Evolutionary conservation across 2,113 vertebrate species (phyloP).

Genomic region (Odontophorus gujanensis): DNA sequence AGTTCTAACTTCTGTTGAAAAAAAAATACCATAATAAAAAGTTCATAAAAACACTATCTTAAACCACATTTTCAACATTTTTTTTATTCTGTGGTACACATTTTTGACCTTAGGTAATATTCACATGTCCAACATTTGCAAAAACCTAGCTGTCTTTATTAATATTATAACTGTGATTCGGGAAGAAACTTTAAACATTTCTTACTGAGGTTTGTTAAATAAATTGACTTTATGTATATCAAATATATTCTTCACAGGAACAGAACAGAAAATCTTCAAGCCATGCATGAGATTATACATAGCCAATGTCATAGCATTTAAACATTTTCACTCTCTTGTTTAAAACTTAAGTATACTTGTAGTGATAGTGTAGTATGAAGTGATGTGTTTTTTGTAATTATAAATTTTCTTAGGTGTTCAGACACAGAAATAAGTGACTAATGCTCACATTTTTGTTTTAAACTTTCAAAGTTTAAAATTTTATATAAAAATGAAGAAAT

Average conservation of each 20-base stretch:
- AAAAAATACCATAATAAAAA: not conserved
- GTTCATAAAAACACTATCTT: no score
- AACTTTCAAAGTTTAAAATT: not conserved
- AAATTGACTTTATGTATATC: not conserved
- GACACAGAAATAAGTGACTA: not conserved
- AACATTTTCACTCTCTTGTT: not conserved
- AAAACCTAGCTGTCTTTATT: not conserved
- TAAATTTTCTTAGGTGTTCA: not conserved
- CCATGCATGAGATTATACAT: accelerated
- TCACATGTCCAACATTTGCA: not conserved
- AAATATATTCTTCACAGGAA: not conserved
- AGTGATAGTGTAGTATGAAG: not conserved
- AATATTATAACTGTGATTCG: not conserved
- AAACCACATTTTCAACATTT: not conserved
- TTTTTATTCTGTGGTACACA: not conserved
- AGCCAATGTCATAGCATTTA: not conserved
- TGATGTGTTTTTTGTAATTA: not conserved
- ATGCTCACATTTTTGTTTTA: not conserved
- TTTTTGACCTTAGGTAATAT: not conserved
- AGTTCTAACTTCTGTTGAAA: not conserved
- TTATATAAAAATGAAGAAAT: not conserved
- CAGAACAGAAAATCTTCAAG: not conserved
- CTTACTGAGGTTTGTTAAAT: not conserved
- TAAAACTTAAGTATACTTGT: not conserved
- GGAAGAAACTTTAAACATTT: not conserved